phyloP scores from a whole-genome alignment of 2,888 invertebrate genomes.

The Eumacrocentrus americanus region DNA sequence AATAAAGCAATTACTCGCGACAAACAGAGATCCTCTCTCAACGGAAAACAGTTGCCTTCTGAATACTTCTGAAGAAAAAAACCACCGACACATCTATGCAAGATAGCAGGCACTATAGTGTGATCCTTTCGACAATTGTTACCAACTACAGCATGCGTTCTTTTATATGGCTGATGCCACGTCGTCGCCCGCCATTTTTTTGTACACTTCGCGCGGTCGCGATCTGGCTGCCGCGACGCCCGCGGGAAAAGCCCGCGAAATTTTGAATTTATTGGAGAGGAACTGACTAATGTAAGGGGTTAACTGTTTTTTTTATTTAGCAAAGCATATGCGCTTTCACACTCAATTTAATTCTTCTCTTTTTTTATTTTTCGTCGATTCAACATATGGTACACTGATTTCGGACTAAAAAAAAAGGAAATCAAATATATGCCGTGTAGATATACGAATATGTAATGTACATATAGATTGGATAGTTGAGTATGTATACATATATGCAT shows the following conservation, averaged over 20 bases:
- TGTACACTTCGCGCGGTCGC: neutral
- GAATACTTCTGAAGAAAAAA: constrained; percentile 21
- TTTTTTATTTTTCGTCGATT: neutral
- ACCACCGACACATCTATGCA: constrained; percentile 29
- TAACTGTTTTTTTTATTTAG: too few species aligned
- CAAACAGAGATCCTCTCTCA: constrained; percentile 18
- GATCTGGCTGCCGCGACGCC: neutral
- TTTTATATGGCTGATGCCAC: constrained; percentile 8
- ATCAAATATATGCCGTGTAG: constrained; percentile 25
- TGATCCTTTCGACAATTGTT: constrained; percentile 28
- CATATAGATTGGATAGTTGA: too few species aligned
- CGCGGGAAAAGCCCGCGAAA: neutral
- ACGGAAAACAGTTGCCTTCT: constrained; percentile 29
- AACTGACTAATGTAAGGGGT: too few species aligned
- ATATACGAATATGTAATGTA: neutral
- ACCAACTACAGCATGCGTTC: constrained; percentile 28
- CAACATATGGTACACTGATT: neutral
- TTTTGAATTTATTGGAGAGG: too few species aligned
- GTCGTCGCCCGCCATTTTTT: constrained; percentile 13
- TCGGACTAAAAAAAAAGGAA: neutral
- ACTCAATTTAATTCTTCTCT: constrained; percentile 2
- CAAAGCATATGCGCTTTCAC: too few species aligned
- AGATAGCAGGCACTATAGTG: constrained; percentile 21
- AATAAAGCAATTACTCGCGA: constrained; percentile 2
- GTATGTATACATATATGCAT: constrained; percentile 26